These are phyloP conservation scores for Paradoxurus hermaphroditus DNA, from an alignment of 2,113 vertebrate species.

Conservation along the genomic window DNA sequence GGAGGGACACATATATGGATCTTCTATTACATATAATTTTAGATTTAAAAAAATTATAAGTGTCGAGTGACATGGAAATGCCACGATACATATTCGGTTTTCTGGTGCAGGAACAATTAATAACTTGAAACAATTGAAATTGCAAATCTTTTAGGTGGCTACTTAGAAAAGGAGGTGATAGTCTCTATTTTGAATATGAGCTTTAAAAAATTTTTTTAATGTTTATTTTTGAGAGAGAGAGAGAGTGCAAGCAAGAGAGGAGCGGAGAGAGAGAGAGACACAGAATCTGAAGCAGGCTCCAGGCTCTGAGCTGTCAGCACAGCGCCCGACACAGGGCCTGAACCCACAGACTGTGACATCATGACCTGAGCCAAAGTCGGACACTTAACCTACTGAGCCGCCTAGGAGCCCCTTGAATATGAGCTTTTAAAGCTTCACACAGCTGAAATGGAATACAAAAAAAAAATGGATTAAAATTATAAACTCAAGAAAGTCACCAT, in stretches of 20 bases:
- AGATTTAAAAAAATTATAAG: neutral
- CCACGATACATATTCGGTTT: neutral
- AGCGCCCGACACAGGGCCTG: too few relatives aligned
- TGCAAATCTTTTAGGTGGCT: neutral
- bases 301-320: too few relatives aligned
- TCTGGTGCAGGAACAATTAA: neutral
- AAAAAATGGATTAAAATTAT: neutral
- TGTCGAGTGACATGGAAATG: neutral
- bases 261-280: too few relatives aligned
- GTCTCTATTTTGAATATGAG: neutral
- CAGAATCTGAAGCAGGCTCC: too few relatives aligned
- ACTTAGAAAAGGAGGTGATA: neutral
- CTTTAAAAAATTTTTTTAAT: neutral
- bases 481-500: neutral
- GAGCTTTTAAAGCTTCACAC: neutral
- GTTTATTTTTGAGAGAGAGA: too few relatives aligned
- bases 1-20: neutral
- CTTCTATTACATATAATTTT: neutral
- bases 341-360: too few relatives aligned
- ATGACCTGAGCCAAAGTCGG: too few relatives aligned
- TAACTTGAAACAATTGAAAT: neutral
- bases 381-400: too few relatives aligned
- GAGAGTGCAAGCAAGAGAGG: too few relatives aligned
- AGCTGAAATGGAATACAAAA: neutral
- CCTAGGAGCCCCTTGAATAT: neutral